Evolutionary conservation across 2,797 vertebrate genomes (phyloP).

Genomic region (Holocentrus rufus): DNA sequence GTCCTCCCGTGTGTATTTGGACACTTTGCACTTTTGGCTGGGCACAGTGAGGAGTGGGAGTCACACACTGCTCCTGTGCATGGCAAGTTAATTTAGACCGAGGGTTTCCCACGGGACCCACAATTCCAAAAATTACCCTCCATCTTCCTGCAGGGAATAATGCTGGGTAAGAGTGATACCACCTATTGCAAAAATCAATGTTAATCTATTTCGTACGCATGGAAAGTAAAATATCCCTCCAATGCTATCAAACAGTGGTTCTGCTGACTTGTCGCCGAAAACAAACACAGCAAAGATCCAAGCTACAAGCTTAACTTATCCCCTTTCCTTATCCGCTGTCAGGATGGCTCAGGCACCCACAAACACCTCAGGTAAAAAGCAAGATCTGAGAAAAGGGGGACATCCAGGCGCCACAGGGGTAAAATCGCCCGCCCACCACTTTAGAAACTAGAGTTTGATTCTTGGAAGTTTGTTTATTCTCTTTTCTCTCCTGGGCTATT

Average conservation of each 20-base stretch:
- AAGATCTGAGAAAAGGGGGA: neutral
- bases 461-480: no score
- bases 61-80: constrained; percentile 22
- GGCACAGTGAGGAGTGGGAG: neutral
- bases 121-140: neutral
- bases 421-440: no score
- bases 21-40: neutral
- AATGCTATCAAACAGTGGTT: no score
- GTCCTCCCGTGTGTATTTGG: neutral
- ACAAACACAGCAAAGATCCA: neutral
- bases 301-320: neutral
- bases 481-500: no score
- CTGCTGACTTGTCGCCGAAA: neutral
- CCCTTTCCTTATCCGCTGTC: neutral
- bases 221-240: neutral
- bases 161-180: neutral
- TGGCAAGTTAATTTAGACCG: constrained; percentile 12
- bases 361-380: neutral
- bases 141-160: neutral
- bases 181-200: neutral
- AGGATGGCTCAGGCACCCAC: neutral
- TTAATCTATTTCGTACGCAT: neutral
- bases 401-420: no score
- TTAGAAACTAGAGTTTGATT: no score
- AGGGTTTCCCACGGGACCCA: constrained; percentile 27